These are phyloP conservation scores for Larimichthys polyactis DNA, from an alignment of 2,113 vertebrate species.

Conservation along the genomic window DNA sequence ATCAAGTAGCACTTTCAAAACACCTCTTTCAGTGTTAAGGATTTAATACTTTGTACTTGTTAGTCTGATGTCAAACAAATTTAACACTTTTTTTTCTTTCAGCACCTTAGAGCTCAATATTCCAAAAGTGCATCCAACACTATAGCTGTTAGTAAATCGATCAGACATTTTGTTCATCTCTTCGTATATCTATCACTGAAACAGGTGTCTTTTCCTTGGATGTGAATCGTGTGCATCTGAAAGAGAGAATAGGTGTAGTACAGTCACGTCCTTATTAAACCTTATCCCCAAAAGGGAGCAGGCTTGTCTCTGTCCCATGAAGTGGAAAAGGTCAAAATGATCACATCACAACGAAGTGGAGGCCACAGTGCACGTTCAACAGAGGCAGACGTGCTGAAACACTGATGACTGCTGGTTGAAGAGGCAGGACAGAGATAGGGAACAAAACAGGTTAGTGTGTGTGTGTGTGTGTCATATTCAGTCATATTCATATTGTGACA, in stretches of 20 bases:
- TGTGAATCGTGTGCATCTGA: not conserved
- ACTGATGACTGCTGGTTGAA: conserved; percentile 10
- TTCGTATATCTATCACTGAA: not conserved
- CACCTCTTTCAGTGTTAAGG: not conserved
- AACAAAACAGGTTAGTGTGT: conserved; percentile 26
- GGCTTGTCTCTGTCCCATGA: not conserved
- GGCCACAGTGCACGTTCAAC: not conserved
- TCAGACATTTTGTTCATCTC: not conserved
- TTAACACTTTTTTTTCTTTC: not conserved
- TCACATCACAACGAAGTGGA: conserved; percentile 18
- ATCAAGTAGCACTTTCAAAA: not conserved
- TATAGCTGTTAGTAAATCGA: not conserved
- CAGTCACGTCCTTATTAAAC: not conserved
- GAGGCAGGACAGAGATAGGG: not conserved
- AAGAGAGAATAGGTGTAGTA: not conserved
- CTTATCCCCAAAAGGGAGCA: not conserved
- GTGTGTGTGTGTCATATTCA: conserved; percentile 13
- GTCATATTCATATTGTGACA: not conserved
- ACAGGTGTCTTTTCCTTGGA: not conserved
- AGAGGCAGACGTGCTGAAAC: conserved; percentile 4
- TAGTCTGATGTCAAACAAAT: not conserved
- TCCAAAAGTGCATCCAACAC: not conserved
- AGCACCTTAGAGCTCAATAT: no score
- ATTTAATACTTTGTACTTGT: conserved; percentile 2
- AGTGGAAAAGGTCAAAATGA: conserved; percentile 32